Base-by-base conservation (phyloP, 2,113 vertebrate species). In the Perca flavescens region DNA sequence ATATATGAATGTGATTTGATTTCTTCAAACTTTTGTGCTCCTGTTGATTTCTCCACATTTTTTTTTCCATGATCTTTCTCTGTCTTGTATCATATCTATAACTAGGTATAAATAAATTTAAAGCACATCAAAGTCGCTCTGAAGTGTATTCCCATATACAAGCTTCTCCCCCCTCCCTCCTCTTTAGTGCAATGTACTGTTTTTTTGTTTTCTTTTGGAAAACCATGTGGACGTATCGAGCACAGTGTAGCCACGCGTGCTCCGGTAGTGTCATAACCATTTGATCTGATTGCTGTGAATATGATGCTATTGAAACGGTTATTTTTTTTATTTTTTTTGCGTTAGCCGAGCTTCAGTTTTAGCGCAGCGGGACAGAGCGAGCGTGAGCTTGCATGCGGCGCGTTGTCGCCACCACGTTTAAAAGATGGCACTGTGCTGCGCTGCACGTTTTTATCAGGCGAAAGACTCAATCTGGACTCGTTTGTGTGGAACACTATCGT, bases 1-100 rank as follows among this genome's bases (percentile, higher is more conserved):
- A 95, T 89, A 88, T 95, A 77, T 91, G 91, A 93, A 94, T 94
- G 90, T 94, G 89, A 91, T 91, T 92, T 17, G 5, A 88, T 84
- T 66, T 86, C 73, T 49, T 64, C 57, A 70, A 80, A 43, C 66
- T 81, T 40, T 67, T 81, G 64, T 86, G 70, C 63, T 73, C 72
- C 19, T 61, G 34, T 84, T 86, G 31, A 80, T 87, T 90, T 83
- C 74, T 89, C 53, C 76, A 61, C 64, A 14, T 86, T 80, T 84
- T 79, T 65, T 68, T 74, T 2, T 2, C 28, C 40, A 78, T 71
- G 57, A 82, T 73, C 58, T 80, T 31, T 81, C 54, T 83, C 46
- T 62, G 72, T 87, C 74, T 73, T 47, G 34, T 87, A 49, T 89
- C 75, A 74, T 88, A 87, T 88, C 58, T 79, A 61, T 84, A 77